Evolutionary conservation across 2,797 vertebrate genomes (phyloP), one percentile per base, ranked within the genome.

Genomic region (Bovichtus variegatus): DNA sequence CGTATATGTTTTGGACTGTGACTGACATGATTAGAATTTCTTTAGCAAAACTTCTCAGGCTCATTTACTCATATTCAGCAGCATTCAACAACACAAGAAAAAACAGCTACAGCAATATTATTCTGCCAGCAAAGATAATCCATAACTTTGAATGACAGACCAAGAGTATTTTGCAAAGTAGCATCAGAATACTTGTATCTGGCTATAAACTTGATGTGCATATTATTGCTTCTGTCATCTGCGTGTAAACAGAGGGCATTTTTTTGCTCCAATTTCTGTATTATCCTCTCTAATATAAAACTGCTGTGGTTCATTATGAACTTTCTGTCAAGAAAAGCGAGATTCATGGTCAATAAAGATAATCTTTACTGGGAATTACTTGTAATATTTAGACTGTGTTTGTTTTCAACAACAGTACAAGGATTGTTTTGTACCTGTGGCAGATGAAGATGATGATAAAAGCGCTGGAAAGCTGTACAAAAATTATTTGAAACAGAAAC

Each of bases 101-200:
- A 53, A 75, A 73, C 43, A 49, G 49, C 73, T 46, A 31, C 15
- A 40, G 73, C 40, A 11, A 70, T 5, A 9, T 59, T 63, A 72
- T 57, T 55, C 47, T 59, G 36, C 46, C 53, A 47, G 55, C 23
- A 27, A 47, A 71, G 55, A 47, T 61, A 78, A 85, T 61, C 74
- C 59, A 50, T 57, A 10, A 81, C 43, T 75, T 49, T 72, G 51
- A 80, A 81, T 68, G 62, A 80, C 53, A 71, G 75, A 44, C 47
- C 46, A 63, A 58, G 40, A 58, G 59, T 78, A 46, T 61, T 78
- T 71, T 49, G 6, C 40, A 72, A 59, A 60, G 50, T 63, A 50
- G 47, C 75, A 61, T 60, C 58, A 63, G 77, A 84, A 83, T 81
- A 81, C 63, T 86, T 81, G 88, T 70, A 62, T 15, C 31, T 67